Percentiles rank a stretch among this genome's conserved stretches.
These are phyloP conservation scores for Nesoenas mayeri DNA, from an alignment of 2,113 vertebrate genomes.

Conservation along the genomic window DNA sequence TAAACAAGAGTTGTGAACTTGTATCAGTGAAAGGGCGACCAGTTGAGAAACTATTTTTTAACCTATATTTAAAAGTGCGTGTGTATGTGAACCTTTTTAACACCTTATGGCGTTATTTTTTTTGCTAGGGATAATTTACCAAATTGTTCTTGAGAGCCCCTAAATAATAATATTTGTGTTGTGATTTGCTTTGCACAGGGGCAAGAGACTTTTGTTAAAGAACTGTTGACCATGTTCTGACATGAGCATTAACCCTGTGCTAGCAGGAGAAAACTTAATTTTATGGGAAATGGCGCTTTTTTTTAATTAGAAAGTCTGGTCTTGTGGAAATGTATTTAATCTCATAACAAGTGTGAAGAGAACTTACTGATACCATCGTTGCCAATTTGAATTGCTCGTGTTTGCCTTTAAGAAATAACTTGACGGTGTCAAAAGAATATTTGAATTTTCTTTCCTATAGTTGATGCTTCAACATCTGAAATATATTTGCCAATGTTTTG, in stretches of 20 bases:
- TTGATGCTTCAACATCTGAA: conserved; percentile 1
- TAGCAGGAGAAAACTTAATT: not conserved
- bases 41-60: not conserved
- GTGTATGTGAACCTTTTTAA: not conserved
- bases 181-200: not conserved
- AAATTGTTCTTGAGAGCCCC: not conserved
- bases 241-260: not conserved
- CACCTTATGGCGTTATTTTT: not conserved
- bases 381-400: not conserved
- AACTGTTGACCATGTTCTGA: not conserved
- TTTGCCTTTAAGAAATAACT: not conserved
- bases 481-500: not conserved
- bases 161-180: not conserved
- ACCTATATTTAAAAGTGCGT: not conserved
- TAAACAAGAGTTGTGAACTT: not conserved
- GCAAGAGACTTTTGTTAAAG: not conserved
- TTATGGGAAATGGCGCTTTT: not conserved
- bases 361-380: not conserved
- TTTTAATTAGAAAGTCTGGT: not conserved
- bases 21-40: not conserved
- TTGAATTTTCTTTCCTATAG: not conserved
- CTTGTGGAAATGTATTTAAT: not conserved
- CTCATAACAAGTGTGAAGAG: not conserved
- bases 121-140: not conserved
- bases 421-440: not conserved